A percentile compares a stretch with the other conserved stretches of the same genome.
Evolutionary conservation across 1,140 invertebrate genomes (phyloP).

Genomic region (Sycophila sp.): DNA sequence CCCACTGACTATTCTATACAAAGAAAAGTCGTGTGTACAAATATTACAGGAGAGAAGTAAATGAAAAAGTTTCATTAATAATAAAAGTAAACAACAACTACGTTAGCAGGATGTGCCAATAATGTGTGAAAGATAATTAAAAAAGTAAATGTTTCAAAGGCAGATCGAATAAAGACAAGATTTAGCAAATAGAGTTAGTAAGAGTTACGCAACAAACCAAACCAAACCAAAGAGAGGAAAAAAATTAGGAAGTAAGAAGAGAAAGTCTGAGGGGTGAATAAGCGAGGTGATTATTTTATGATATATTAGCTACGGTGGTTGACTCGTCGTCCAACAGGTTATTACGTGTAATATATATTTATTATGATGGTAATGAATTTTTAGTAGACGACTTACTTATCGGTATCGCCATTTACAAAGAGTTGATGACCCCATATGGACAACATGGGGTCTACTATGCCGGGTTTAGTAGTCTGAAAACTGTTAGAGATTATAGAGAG

Average conservation of each 20-base stretch:
- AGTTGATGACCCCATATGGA: constrained; percentile 97
- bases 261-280: constrained; percentile 22
- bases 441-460: constrained; percentile 96
- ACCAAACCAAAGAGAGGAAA: not conserved
- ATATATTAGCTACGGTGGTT: constrained; percentile 27
- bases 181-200: not conserved
- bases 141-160: constrained; percentile 39
- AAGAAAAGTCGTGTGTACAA: not conserved
- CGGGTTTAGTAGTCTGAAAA: constrained; percentile 95
- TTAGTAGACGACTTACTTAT: constrained; percentile 83
- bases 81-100: constrained; percentile 25
- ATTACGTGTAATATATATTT: constrained; percentile 44
- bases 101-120: constrained; percentile 38
- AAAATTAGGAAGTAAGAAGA: not conserved
- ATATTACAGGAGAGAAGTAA: not conserved
- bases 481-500: constrained; percentile 72
- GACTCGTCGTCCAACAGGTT: constrained; percentile 19
- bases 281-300: constrained; percentile 17
- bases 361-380: constrained; percentile 51
- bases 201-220: too few species aligned
- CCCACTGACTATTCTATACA: constrained; percentile 20
- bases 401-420: constrained; percentile 94
- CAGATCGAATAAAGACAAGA: constrained; percentile 24
- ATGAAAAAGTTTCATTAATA: not conserved
- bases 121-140: constrained; percentile 36